Evolutionary conservation across 2,113 vertebrate species (phyloP).

Genomic region (Tretioscincus oriximinensis): DNA sequence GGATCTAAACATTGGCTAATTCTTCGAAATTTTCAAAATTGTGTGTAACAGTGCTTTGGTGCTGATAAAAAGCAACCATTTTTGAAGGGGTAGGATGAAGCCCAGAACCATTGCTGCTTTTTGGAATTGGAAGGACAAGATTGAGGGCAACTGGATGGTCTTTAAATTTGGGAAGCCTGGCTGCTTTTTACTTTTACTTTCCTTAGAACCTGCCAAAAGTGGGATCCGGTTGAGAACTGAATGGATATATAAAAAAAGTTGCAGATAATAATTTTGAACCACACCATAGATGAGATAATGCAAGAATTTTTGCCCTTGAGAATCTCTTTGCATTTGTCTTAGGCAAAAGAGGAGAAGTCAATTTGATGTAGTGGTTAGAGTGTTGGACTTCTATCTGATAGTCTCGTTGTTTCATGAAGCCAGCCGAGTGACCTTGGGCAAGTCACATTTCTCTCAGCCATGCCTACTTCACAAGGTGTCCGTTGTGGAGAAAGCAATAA

Average conservation of each 20-base stretch:
- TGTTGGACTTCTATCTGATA: no score
- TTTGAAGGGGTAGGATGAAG: neutral
- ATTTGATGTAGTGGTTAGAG: neutral
- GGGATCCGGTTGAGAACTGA: no score
- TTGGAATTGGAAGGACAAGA: neutral
- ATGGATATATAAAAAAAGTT: neutral
- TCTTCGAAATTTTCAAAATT: neutral
- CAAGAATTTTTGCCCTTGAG: neutral
- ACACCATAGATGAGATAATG: neutral
- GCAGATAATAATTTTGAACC: neutral
- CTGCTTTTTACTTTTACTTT: neutral
- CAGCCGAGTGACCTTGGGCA: no score
- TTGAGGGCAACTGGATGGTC: neutral
- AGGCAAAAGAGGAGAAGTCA: neutral
- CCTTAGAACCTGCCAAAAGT: neutral
- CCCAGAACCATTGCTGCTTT: neutral
- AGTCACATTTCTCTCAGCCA: no score
- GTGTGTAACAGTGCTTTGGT: neutral
- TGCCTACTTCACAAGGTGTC: no score
- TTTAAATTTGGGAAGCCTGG: neutral
- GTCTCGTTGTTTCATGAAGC: no score
- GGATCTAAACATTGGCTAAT: no score
- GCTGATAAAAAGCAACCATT: neutral
- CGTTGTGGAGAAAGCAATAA: no score
- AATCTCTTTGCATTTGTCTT: neutral